Evolutionary conservation across 1,140 invertebrate genomes (phyloP).

Genomic region (Whitmania pigra): DNA sequence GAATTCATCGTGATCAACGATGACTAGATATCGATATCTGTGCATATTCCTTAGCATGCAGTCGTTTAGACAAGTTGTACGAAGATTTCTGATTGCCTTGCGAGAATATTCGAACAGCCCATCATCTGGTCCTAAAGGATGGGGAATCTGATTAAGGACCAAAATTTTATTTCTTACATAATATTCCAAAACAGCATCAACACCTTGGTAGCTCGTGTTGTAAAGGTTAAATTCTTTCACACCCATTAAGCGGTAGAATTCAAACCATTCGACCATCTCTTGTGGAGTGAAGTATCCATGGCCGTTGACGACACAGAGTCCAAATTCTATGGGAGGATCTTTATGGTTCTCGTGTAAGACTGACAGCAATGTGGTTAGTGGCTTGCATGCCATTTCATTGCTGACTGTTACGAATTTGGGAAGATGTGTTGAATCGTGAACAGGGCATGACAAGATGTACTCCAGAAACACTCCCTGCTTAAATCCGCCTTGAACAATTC

Average conservation of each 20-base stretch:
- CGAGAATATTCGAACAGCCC: conserved; percentile 52
- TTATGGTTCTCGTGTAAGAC: neutral
- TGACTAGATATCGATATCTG: conserved; percentile 60
- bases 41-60: conserved; percentile 80
- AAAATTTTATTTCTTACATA: neutral
- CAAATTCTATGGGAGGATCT: neutral
- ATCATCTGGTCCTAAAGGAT: neutral
- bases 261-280: conserved; percentile 17
- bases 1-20: conserved; percentile 82
- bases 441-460: neutral
- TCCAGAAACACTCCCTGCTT: conserved; percentile 37
- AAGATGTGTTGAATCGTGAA: neutral
- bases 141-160: neutral
- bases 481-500: conserved; percentile 29
- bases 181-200: conserved; percentile 5
- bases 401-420: neutral
- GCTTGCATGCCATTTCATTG: neutral
- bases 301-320: conserved; percentile 11
- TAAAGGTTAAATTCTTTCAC: conserved; percentile 17
- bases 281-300: neutral
- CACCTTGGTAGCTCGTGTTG: neutral
- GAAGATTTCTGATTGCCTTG: neutral
- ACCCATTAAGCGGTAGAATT: conserved; percentile 8
- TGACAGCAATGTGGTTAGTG: neutral
- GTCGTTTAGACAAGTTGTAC: conserved; percentile 55